phyloP scores from a whole-genome alignment of 2,797 vertebrate genomes.

The Phalloptychus januarius region DNA sequence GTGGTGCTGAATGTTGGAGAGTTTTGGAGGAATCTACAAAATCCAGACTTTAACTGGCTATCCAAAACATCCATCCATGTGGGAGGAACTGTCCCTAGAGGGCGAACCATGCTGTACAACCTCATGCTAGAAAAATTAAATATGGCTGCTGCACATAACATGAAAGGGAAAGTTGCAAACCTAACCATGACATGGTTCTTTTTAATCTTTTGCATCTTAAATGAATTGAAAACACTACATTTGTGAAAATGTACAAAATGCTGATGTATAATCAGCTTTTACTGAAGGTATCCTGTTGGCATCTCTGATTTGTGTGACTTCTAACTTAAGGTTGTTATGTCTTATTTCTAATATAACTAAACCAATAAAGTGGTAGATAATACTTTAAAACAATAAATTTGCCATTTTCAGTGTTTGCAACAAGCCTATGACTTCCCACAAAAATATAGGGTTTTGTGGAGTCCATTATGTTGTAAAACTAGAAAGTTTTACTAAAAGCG shows the following conservation, averaged over 20 bases:
- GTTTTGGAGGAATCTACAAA: not conserved
- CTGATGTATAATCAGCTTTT: not conserved
- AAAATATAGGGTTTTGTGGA: not conserved
- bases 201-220: not conserved
- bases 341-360: no score
- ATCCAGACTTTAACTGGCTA: not conserved
- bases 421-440: not conserved
- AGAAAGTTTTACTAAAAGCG: not conserved
- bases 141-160: not conserved
- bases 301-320: not conserved
- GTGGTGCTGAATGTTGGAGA: not conserved
- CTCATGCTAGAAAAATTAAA: not conserved
- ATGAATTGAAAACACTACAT: not conserved
- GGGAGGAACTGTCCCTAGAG: not conserved
- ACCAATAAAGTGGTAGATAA: not conserved
- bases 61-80: not conserved
- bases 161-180: not conserved
- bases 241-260: not conserved
- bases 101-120: not conserved
- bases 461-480: not conserved
- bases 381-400: not conserved
- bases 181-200: not conserved
- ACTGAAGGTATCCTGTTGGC: not conserved
- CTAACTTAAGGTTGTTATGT: not conserved
- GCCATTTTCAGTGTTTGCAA: not conserved